Percentiles rank a stretch among this genome's conserved stretches.
Evolutionary conservation across 2,797 vertebrate species (phyloP).

Genomic region (Microchirus variegatus): DNA sequence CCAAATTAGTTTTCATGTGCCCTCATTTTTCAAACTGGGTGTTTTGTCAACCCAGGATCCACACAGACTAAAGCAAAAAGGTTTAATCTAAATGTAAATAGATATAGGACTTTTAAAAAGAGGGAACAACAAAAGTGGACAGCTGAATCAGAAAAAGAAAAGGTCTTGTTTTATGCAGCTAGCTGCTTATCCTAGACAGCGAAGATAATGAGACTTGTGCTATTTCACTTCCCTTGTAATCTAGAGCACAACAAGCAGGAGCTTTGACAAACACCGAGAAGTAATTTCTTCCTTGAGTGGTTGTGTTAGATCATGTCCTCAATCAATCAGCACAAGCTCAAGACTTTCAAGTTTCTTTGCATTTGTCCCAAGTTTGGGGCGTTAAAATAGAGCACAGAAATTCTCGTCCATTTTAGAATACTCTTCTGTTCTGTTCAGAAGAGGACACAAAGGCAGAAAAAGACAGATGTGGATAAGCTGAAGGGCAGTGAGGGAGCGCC

Average conservation of each 20-base stretch:
- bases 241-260: conserved; percentile 25
- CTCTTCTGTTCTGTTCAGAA: not conserved
- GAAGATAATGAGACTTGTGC: conserved; percentile 45
- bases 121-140: conserved; percentile 24
- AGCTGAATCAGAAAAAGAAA: conserved; percentile 21
- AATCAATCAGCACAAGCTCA: conserved; percentile 27
- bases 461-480: conserved; percentile 25
- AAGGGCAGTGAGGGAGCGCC: conserved; percentile 14
- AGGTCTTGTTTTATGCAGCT: conserved; percentile 3
- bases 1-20: conserved; percentile 30
- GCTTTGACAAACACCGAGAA: conserved; percentile 36
- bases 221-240: conserved; percentile 51
- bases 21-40: conserved; percentile 22
- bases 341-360: conserved; percentile 5
- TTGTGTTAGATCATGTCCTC: conserved; percentile 10
- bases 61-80: conserved; percentile 28
- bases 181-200: conserved; percentile 20
- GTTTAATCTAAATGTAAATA: conserved; percentile 64
- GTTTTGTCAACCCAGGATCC: conserved; percentile 9
- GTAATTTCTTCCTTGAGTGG: conserved; percentile 41
- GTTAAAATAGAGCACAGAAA: conserved; percentile 6
- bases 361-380: conserved; percentile 12
- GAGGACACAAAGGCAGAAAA: conserved; percentile 4
- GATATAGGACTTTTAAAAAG: conserved; percentile 57
- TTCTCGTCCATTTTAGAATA: conserved; percentile 5